Evolutionary conservation across 2,888 invertebrate species (phyloP).

Genomic region (Schizaphis graminum): DNA sequence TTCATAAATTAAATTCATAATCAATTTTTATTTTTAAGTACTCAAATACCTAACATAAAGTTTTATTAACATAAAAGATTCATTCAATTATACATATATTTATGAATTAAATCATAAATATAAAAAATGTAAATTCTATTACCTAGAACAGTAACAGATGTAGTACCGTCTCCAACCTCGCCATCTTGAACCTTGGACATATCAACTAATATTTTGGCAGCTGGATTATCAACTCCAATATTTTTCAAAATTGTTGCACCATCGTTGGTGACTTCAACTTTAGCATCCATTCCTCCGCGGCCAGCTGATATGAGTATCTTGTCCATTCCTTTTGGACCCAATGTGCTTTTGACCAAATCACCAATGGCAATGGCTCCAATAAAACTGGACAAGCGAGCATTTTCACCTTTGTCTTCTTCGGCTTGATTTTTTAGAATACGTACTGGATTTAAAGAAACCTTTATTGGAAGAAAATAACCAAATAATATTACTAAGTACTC

Average conservation of each 20-base stretch:
- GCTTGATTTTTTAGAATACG: conserved; percentile 95
- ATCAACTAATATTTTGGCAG: conserved; percentile 98
- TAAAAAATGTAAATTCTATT: conserved; percentile 67
- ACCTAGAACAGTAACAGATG: conserved; percentile 95
- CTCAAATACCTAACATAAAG: neutral
- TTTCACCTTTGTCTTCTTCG: conserved; percentile 97
- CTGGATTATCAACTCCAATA: conserved; percentile 98
- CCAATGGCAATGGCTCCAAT: conserved; percentile 99
- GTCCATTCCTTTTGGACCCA: conserved; percentile 99
- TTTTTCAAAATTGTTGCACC: conserved; percentile 98
- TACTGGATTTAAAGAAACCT: conserved; percentile 93
- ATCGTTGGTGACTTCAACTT: conserved; percentile 97
- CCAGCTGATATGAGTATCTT: conserved; percentile 88
- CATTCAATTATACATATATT: neutral
- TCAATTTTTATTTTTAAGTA: neutral
- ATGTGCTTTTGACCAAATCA: conserved; percentile 96
- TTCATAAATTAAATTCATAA: neutral
- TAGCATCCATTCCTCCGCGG: conserved; percentile 72
- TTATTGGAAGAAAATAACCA: neutral
- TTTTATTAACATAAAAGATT: neutral
- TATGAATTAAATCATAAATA: neutral
- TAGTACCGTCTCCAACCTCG: conserved; percentile 99
- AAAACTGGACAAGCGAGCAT: conserved; percentile 96
- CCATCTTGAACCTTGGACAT: conserved; percentile 99
- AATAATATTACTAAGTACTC: neutral